These are phyloP conservation scores for Thymallus thymallus DNA, from an alignment of 2,113 vertebrate species.

Conservation along the genomic window DNA sequence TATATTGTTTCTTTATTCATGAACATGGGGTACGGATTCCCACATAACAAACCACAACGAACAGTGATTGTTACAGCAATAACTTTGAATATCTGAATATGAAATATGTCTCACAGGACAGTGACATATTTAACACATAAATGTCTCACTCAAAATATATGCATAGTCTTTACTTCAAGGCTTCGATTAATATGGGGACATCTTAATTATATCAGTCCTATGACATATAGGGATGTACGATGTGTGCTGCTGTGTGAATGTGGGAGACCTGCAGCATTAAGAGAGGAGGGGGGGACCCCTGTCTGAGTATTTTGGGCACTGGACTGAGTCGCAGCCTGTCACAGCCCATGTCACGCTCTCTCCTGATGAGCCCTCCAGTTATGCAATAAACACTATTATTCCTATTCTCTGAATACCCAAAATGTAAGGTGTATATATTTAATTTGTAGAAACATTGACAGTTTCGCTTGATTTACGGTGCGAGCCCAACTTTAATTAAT, in stretches of 20 bases:
- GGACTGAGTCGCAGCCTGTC: slow-evolving; percentile 66
- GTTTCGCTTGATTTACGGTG: slow-evolving; percentile 73
- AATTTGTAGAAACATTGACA: slow-evolving; percentile 71
- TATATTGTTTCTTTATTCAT: slow-evolving; percentile 37
- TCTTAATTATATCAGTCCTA: background rate
- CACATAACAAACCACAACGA: background rate
- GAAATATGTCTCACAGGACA: background rate
- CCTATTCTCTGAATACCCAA: slow-evolving; percentile 33
- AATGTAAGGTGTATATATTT: slow-evolving; percentile 71
- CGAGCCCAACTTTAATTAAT: slow-evolving; percentile 75
- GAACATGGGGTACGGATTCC: background rate
- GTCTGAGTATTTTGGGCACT: slow-evolving; percentile 61
- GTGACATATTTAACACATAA: background rate
- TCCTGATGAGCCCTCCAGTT: slow-evolving; percentile 66
- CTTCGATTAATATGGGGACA: background rate
- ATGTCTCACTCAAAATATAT: slow-evolving; percentile 20
- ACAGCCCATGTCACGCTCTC: slow-evolving; percentile 53
- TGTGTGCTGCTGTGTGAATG: slow-evolving; percentile 30
- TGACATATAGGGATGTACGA: background rate
- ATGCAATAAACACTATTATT: slow-evolving; percentile 67
- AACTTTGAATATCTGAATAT: slow-evolving; percentile 34
- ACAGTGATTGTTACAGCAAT: slow-evolving; percentile 47
- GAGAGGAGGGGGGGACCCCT: slow-evolving; percentile 37
- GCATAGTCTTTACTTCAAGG: background rate
- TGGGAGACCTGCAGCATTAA: slow-evolving; percentile 48